These are phyloP conservation scores for Tinamus major DNA, from an alignment of 2,797 vertebrate species.

Conservation along the genomic window DNA sequence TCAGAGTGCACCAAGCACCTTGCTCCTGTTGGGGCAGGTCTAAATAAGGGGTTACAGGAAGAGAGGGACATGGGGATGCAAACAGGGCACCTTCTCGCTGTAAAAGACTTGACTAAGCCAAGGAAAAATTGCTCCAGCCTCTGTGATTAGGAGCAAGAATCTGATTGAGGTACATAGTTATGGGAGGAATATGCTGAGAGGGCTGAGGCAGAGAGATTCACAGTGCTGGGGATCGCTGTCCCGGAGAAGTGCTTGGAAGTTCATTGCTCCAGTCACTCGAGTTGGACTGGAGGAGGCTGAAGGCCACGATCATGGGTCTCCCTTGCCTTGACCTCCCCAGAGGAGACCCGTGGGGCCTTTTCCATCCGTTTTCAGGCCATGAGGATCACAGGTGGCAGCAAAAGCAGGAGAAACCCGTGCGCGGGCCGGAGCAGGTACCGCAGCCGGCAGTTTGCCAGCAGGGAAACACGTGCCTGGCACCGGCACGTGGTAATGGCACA, in stretches of 20 bases:
- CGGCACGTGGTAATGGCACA: not conserved
- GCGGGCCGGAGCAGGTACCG: not conserved
- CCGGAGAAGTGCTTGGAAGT: not conserved
- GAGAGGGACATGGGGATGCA: accelerated
- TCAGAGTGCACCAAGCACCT: accelerated
- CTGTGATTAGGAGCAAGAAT: not conserved
- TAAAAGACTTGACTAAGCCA: not conserved
- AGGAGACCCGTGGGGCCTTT: not conserved
- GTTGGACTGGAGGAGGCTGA: not conserved
- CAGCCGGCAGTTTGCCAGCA: slow-evolving; percentile 24
- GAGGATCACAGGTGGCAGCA: slow-evolving; percentile 14
- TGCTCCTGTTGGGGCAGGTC: not conserved
- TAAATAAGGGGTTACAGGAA: not conserved
- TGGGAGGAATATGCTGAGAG: not conserved
- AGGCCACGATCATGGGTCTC: not conserved
- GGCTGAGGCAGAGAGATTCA: not conserved
- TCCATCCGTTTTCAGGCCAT: accelerated
- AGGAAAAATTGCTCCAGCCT: not conserved
- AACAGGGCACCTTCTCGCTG: not conserved
- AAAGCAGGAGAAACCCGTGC: not conserved
- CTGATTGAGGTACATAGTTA: not conserved
- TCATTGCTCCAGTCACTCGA: not conserved
- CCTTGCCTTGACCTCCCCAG: accelerated
- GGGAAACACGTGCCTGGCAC: slow-evolving; percentile 18
- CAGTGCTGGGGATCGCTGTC: not conserved